phyloP scores from a whole-genome alignment of 1,140 invertebrate species.

The Conopomorpha cramerella region DNA sequence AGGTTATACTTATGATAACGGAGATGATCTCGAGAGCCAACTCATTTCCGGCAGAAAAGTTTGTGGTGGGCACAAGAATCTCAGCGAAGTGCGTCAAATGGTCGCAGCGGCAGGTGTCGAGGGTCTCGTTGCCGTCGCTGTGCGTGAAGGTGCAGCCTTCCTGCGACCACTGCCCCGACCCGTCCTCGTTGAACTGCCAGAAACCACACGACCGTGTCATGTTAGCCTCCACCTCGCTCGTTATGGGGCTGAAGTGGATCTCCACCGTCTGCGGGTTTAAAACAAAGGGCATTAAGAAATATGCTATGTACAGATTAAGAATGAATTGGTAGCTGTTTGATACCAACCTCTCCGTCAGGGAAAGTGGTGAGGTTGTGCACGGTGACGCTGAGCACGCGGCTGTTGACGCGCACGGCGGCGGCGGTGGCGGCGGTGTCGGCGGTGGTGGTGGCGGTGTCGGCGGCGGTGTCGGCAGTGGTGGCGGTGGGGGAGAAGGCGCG shows the following conservation, averaged over 20 bases:
- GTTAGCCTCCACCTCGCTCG: constrained; percentile 1
- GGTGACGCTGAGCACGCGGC: constrained; percentile 13
- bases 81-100: constrained; percentile 33
- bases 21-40: constrained; percentile 15
- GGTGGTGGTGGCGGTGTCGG: neutral
- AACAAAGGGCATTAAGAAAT: neutral
- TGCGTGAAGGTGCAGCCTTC: constrained; percentile 12
- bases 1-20: constrained; percentile 19
- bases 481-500: constrained; percentile 9
- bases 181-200: constrained; percentile 17
- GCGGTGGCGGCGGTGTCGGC: no score
- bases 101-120: constrained; percentile 21
- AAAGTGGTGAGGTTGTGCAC: constrained; percentile 13
- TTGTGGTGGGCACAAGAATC: constrained; percentile 9
- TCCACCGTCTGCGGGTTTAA: constrained; percentile 12
- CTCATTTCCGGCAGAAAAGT: constrained; percentile 9
- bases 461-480: constrained; percentile 1
- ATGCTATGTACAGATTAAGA: neutral
- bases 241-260: constrained; percentile 12
- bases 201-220: constrained; percentile 16
- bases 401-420: constrained; percentile 10
- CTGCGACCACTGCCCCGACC: constrained; percentile 16
- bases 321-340: no score
- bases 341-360: constrained; percentile 5
- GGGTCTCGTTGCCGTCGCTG: neutral